Base-by-base conservation (phyloP, 2,888 invertebrate genomes). In the Apotomis capreana region DNA sequence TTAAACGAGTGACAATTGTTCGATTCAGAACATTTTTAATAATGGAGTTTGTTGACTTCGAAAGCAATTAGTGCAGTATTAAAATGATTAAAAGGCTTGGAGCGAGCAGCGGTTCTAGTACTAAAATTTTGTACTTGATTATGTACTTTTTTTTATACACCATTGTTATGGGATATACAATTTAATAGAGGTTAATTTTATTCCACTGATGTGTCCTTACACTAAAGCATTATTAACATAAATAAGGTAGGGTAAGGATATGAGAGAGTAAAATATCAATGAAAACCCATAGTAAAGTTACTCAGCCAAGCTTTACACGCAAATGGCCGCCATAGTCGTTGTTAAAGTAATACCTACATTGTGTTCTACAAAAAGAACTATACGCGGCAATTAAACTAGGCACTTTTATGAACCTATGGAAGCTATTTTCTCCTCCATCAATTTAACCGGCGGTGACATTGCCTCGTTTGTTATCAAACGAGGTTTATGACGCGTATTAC, bases 1-100 rank as follows among this genome's bases (percentile, higher is more conserved):
- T 90, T 84, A 91, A 91, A 87, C 86, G 85, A 87, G 86, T 88
- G 87, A 87, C 89, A 87, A 91, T 88, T 86, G 87, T 88, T 86
- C 85, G 84, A 88, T 89, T 87, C 81, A 77, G 83, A 81, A 82
- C 79, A 83, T 84, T 68, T 86, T 87, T 83, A 83, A 86, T 84
- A 86, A 83, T 80, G 80, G 79, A 82, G 76, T 76, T 79, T 78
- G 79, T 79, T 78, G 79, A 83, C 76, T 84, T 83, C 74, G 73
- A 80, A 83, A 84, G 84, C 83, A 84, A 87, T 87, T 87, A 84
- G 79, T 76, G 73, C 74, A 71, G 74, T 78, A 75, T 83, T 80
- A 70, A 76, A 80, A 75, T 80, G 79, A 82, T 81, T 80, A 79
- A 81, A 82, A 74, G 79, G 76, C 76, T 76, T 78, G 76, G 72